Base-by-base conservation (phyloP, 2,888 invertebrate genomes). In the Melipona bicolor region DNA sequence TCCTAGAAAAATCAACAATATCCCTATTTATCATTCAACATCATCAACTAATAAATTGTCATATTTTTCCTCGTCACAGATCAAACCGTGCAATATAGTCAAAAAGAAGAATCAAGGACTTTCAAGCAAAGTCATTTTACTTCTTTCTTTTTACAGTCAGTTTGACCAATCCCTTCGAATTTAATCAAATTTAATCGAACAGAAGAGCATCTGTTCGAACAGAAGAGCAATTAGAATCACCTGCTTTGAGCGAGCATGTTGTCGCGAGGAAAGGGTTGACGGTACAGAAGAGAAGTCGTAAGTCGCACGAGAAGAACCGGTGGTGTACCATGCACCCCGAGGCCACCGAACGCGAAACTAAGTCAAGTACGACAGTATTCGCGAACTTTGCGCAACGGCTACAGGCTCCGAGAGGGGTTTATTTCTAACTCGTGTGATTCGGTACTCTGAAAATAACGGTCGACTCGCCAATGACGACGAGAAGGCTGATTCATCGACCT, bases 1-100 rank as follows among this genome's bases (percentile, higher is more conserved):
- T 97, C 95, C 98, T 98, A 95, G 21, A 95, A 96, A 79, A 83
- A 67, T 43, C 78, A 81, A 43, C 32, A 19, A 43, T 4, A 3
- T n/a, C 5, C 1, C 2, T 17, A 4, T 19, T 76, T 19, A 54
- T 81, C 50, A 59, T 56, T 62, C 59, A 32, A 27, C 19, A 61
- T 32, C 49, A 36, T 15, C 36, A 15, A n/a, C 4, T 27, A 5
- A 56, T 64, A 5, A 19, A 56, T 21, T 9, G 43, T 43, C 43
- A 11, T 43, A 9, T 43, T 43, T 2, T 9, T 9, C 43, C 11
- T 43, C 32, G 32, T 43, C 43, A 2, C 43, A 9, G 43, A 43
- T 43, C 43, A 43, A 43, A n/a, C 3, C 17, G 24, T 54, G 9
- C 3, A 11, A 5, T 50, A 43, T 9, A 27, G 17, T 62, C 13